Evolutionary conservation across 2,888 invertebrate genomes (phyloP), one percentile per base, ranked within the genome.

Genomic region (Nomada fucata): DNA sequence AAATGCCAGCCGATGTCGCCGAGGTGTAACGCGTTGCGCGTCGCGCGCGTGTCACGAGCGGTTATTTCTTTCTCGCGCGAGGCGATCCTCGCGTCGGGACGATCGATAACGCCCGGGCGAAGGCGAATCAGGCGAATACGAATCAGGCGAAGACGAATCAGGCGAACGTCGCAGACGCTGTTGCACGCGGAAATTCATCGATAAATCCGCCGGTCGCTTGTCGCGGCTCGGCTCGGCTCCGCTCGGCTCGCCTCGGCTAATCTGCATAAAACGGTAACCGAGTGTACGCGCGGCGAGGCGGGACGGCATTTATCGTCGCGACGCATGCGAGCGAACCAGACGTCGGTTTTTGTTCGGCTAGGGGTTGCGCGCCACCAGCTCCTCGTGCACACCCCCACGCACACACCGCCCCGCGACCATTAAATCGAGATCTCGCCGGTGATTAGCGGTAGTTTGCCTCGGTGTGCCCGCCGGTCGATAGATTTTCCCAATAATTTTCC

Each of bases 201-300:
- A 85, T 85, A 87, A 81, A 83, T 87, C 77, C 71, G 67, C 29
- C 15, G 53, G 36, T 18, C 63, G 75, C 68, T 59, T 59, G 57
- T 71, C 55, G 53, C 69, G 7, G 7, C 29, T 29, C 29, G 29
- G 29, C 29, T 5, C 29, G 36, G 36, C 36, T 29, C 29, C 59
- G 59, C 65, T 82, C 76, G 36, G 36, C 36, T 29, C 29, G 63
- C 55, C 65, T 82, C 76, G 82, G 71, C 79, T 76, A 71, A 73
- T 89, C 88, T 89, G 84, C 88, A 88, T 89, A 89, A 89, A 88
- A 84, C 74, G 36, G 81, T 79, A 88, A 69, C 85, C 76, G 79
- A 73, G 82, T 71, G 81, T 71, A 75, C 70, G 82, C 80, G 82
- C 81, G 73, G 9, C 79, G 77, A 60, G 68, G 79, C 82, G 82